Percentiles rank a stretch among this genome's conserved stretches.
phyloP scores from a whole-genome alignment of 1,140 invertebrate species.

The Ips nitidus region DNA sequence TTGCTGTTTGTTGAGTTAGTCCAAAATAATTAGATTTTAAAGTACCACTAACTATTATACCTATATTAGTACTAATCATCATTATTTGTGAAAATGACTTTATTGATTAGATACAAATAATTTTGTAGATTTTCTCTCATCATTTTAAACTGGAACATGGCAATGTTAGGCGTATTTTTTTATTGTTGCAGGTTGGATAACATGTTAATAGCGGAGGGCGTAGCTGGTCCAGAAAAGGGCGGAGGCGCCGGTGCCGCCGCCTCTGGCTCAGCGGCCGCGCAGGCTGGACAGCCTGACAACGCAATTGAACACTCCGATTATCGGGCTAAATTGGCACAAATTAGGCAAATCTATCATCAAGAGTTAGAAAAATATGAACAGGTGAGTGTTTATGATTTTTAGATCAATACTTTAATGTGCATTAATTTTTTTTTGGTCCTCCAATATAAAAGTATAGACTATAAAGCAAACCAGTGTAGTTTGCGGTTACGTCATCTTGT shows the following conservation, averaged over 20 bases:
- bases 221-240: constrained; percentile 96
- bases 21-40: too few relatives aligned
- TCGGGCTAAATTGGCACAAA: constrained; percentile 97
- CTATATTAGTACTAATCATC: too few relatives aligned
- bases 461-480: too few relatives aligned
- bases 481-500: too few relatives aligned
- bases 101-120: too few relatives aligned
- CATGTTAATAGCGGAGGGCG: constrained; percentile 99
- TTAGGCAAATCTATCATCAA: constrained; percentile 98
- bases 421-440: too few relatives aligned
- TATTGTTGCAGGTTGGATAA: constrained; percentile 74
- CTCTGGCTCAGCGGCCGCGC: constrained; percentile 84
- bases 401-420: neutral
- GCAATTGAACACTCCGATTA: constrained; percentile 99
- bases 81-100: neutral
- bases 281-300: constrained; percentile 82
- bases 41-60: too few relatives aligned
- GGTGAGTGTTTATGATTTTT: neutral
- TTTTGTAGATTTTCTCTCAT: too few relatives aligned
- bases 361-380: constrained; percentile 95
- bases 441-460: too few relatives aligned
- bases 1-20: too few relatives aligned
- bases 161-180: neutral
- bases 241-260: constrained; percentile 90
- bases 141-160: too few relatives aligned